Conservation (phyloP, 1,140 invertebrate species). For the Solenopsis fugax region DNA sequence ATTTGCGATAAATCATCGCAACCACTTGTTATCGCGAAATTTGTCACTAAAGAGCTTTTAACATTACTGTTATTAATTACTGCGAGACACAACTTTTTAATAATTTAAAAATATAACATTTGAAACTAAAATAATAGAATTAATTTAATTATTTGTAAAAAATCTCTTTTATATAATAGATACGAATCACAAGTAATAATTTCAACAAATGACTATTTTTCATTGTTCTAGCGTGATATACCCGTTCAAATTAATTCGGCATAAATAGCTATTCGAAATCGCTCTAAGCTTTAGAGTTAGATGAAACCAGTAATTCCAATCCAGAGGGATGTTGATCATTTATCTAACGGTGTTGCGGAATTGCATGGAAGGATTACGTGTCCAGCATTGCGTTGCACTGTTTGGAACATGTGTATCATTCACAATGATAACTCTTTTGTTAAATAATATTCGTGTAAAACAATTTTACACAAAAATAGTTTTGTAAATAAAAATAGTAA, state of each 20-base stretch:
- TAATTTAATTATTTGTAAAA: not conserved
- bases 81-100: not conserved
- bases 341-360: constrained; percentile 7
- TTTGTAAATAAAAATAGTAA: not conserved
- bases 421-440: not conserved
- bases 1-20: not conserved
- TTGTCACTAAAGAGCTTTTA: not conserved
- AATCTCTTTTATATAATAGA: not conserved
- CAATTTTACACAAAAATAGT: not conserved
- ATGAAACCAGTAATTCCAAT: constrained; percentile 32
- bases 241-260: constrained; percentile 14
- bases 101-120: constrained; percentile 4
- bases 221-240: too few relatives aligned
- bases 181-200: not conserved
- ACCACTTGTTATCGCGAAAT: not conserved
- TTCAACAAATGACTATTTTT: not conserved
- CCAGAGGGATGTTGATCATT: constrained; percentile 28
- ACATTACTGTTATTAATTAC: not conserved
- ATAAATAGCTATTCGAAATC: constrained; percentile 5
- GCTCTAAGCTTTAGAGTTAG: not conserved
- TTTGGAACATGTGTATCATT: not conserved
- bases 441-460: not conserved
- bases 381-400: constrained; percentile 12
- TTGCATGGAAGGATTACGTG: constrained; percentile 21
- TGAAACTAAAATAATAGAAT: not conserved